phyloP scores from a whole-genome alignment of 1,140 invertebrate species.

The Trichogramma pretiosum region DNA sequence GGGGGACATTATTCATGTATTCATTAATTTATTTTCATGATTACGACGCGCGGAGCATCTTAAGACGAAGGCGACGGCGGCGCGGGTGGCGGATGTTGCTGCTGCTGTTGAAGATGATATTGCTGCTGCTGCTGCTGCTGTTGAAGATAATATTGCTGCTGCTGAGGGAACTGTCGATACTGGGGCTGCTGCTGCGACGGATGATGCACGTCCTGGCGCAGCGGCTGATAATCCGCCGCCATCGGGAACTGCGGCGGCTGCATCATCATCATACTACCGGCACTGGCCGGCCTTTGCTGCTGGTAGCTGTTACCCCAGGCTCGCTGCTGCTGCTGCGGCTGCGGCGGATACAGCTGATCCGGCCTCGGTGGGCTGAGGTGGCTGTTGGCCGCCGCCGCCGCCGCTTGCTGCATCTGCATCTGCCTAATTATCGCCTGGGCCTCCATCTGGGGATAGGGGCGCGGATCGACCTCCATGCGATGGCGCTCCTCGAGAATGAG shows the following conservation, averaged over 20 bases:
- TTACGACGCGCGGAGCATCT: no score
- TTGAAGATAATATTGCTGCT: conserved; percentile 28
- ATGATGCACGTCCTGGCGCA: conserved; percentile 18
- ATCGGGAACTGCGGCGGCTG: conserved; percentile 26
- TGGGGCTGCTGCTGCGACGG: conserved; percentile 26
- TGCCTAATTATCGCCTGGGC: no score
- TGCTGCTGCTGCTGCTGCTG: conserved; percentile 17
- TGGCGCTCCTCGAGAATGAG: conserved; percentile 55
- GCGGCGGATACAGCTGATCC: background rate
- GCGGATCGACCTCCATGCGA: no score
- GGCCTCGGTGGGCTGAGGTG: no score
- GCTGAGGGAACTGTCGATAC: conserved; percentile 23
- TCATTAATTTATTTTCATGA: no score
- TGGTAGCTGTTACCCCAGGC: conserved; percentile 39
- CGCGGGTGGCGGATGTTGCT: background rate
- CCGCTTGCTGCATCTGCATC: no score
- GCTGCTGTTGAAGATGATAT: background rate
- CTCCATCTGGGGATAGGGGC: no score
- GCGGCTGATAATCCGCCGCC: conserved; percentile 27
- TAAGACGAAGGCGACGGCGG: conserved; percentile 22
- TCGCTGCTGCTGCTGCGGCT: conserved; percentile 32
- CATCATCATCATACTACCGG: conserved; percentile 8
- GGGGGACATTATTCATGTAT: no score
- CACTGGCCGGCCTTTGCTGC: conserved; percentile 29
- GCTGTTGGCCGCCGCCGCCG: no score